Evolutionary conservation across 1,140 invertebrate species (phyloP), one percentile per base, ranked within the genome.

Genomic region (Chelonus insularis): DNA sequence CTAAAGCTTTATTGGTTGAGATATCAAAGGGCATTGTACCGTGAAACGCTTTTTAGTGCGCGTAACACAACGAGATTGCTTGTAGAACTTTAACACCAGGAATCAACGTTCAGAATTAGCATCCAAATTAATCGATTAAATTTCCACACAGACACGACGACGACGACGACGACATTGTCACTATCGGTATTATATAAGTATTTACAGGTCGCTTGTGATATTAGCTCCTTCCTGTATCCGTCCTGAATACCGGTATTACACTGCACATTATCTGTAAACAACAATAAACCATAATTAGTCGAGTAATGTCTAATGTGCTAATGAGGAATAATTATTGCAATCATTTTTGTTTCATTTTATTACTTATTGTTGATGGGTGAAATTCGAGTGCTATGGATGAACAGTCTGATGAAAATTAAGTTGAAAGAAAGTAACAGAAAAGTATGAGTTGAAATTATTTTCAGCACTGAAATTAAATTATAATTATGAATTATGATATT

Each of bases 61-160:
- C 14, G 20, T 21, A 57, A 57, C 39, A 57, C 39, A 39, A 14
- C 23, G n/a, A 39, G 55, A 57, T 57, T 57, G 55, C 55, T 57
- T 57, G 55, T 57, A 57, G 14, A 43, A 14, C 16, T 43, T 16
- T 4, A 18, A 43, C 41, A 43, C 41, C 12, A 43, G 41, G 41
- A 43, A 43, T 18, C 41, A 43, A 39, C 41, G 41, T 43, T 9
- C 12, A 16, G 23, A 57, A 43, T 57, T 57, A 57, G 55, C 55
- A 57, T 57, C 39, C 36, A 57, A 57, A 57, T 57, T 57, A 57
- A 57, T 57, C 55, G 55, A 57, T 57, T 57, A 57, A 57, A 57
- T 57, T 57, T 57, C 25, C 23, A 56, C 52, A 57, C 21, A 39
- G 21, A 32, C 23, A 57, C 36, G 41, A 21, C 39, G 18, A 12